A percentile compares a stretch with the other conserved stretches of the same genome.
Evolutionary conservation across 2,888 invertebrate genomes (phyloP).

Genomic region (Melanostoma mellinum): DNA sequence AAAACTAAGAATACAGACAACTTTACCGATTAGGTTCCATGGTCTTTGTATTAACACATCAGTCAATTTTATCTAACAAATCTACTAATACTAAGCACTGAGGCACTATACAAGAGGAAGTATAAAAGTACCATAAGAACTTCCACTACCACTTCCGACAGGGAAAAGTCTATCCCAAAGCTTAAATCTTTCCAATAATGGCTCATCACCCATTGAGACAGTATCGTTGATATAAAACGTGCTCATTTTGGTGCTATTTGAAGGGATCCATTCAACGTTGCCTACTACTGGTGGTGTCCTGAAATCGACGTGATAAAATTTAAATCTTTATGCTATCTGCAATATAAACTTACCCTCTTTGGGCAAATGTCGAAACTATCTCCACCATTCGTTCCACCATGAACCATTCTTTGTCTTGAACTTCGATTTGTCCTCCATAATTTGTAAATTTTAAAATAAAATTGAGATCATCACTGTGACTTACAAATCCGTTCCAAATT

Average conservation of each 20-base stretch:
- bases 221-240: slow-evolving; percentile 68
- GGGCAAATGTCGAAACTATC: slow-evolving; percentile 81
- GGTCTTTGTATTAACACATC: too few species aligned
- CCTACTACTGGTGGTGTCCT: slow-evolving; percentile 13
- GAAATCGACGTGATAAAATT: background rate
- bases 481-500: slow-evolving; percentile 80
- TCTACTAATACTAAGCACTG: too few species aligned
- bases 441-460: slow-evolving; percentile 76
- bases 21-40: too few species aligned
- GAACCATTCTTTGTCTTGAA: slow-evolving; percentile 79
- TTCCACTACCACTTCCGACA: background rate
- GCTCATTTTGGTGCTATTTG: slow-evolving; percentile 8
- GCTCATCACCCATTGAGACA: slow-evolving; percentile 41
- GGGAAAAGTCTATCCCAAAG: slow-evolving; percentile 73
- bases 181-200: slow-evolving; percentile 50
- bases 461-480: slow-evolving; percentile 77
- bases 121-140: slow-evolving; percentile 1
- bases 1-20: too few species aligned
- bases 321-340: background rate
- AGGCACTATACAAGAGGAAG: too few species aligned
- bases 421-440: slow-evolving; percentile 76
- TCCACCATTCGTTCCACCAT: slow-evolving; percentile 81
- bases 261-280: slow-evolving; percentile 39
- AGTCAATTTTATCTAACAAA: too few species aligned
- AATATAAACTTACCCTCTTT: slow-evolving; percentile 75